These are phyloP conservation scores for Adineta ricciae DNA, from an alignment of 2,888 invertebrate species.

Conservation along the genomic window DNA sequence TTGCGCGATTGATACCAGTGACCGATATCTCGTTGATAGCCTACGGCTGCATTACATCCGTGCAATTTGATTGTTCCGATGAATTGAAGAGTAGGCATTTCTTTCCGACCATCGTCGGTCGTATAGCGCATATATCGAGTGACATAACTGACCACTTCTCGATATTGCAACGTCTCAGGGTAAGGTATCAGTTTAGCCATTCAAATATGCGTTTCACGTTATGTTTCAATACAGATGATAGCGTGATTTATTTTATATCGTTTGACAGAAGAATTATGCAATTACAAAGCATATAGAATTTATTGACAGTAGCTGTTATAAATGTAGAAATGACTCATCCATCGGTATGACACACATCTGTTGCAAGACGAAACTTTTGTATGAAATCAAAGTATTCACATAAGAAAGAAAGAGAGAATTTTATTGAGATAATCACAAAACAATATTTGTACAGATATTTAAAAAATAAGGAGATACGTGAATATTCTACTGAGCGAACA, in stretches of 20 bases:
- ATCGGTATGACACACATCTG: too few relatives aligned
- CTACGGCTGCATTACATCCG: background rate
- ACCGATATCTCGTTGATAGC: background rate
- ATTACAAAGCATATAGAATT: too few relatives aligned
- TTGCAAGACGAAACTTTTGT: too few relatives aligned
- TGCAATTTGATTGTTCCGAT: background rate
- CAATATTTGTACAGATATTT: background rate
- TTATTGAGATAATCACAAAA: background rate
- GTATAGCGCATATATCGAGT: too few relatives aligned
- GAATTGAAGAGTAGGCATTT: background rate
- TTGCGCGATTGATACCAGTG: background rate
- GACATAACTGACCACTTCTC: background rate
- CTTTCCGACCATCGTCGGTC: background rate
- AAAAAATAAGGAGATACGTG: background rate
- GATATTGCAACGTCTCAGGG: background rate
- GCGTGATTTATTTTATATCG: too few relatives aligned
- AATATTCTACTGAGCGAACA: background rate
- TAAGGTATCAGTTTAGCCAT: background rate
- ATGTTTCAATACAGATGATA: too few relatives aligned
- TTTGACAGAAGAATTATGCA: too few relatives aligned
- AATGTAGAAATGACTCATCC: too few relatives aligned
- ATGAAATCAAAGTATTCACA: too few relatives aligned
- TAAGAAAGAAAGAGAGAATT: background rate
- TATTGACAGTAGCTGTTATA: too few relatives aligned
- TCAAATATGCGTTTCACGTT: too few relatives aligned